These are phyloP conservation scores for Drosophila pectinifera DNA, from an alignment of 1,140 invertebrate genomes.

Conservation along the genomic window DNA sequence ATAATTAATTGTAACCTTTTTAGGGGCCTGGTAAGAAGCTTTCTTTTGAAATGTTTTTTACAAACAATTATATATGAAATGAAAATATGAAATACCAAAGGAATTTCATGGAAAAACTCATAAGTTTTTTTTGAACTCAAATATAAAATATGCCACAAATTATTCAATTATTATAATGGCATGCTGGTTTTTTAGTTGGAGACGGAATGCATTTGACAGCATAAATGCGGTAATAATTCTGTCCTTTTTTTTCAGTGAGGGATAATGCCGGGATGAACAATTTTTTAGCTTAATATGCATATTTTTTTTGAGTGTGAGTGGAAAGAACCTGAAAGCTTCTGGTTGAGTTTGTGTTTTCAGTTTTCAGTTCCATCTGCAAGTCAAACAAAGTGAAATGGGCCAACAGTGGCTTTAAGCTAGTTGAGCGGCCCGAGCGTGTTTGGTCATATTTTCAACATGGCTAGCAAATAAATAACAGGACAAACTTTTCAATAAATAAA, in stretches of 20 bases:
- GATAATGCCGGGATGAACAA: not conserved
- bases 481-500: conserved; percentile 84
- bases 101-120: not conserved
- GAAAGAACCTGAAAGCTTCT: conserved; percentile 11
- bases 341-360: conserved; percentile 36
- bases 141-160: too few species aligned
- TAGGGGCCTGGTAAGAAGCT: too few species aligned
- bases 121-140: too few species aligned
- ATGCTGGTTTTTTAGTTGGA: not conserved
- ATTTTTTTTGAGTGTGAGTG: conserved; percentile 9
- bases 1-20: too few species aligned
- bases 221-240: conserved; percentile 5
- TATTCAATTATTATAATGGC: not conserved
- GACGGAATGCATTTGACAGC: not conserved
- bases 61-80: too few species aligned
- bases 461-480: conserved; percentile 79
- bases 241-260: not conserved
- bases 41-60: too few species aligned
- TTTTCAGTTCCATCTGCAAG: conserved; percentile 44
- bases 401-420: conserved; percentile 61
- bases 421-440: conserved; percentile 48
- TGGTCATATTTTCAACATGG: conserved; percentile 79
- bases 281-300: not conserved
- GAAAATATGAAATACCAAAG: not conserved
- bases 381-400: conserved; percentile 49